phyloP scores from a whole-genome alignment of 2,888 invertebrate species.

The Drosophila phalerata region DNA sequence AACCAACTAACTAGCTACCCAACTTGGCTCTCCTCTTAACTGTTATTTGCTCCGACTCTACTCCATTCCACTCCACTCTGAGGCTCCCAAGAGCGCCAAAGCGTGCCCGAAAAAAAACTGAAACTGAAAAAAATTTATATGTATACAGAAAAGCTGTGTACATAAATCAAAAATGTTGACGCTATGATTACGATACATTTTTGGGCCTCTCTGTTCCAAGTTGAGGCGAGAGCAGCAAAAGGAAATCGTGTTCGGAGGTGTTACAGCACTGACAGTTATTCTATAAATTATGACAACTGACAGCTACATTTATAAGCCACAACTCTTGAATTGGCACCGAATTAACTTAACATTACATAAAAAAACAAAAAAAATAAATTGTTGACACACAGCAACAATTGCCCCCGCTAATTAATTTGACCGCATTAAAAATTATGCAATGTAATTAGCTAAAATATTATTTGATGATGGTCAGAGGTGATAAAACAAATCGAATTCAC shows the following conservation, averaged over 20 bases:
- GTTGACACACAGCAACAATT: slow-evolving; percentile 55
- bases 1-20: slow-evolving; percentile 56
- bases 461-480: slow-evolving; percentile 54
- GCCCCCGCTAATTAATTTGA: slow-evolving; percentile 68
- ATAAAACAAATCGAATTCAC: slow-evolving; percentile 41
- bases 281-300: slow-evolving; percentile 82
- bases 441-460: slow-evolving; percentile 66
- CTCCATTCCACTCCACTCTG: background rate
- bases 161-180: slow-evolving; percentile 80
- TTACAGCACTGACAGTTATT: slow-evolving; percentile 78
- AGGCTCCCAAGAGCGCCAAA: slow-evolving; percentile 61
- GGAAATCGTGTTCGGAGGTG: slow-evolving; percentile 79
- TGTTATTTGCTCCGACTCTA: slow-evolving; percentile 38
- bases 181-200: slow-evolving; percentile 76
- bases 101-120: slow-evolving; percentile 51
- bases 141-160: slow-evolving; percentile 65
- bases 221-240: slow-evolving; percentile 30
- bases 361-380: slow-evolving; percentile 61
- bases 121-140: slow-evolving; percentile 13
- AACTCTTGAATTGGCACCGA: slow-evolving; percentile 72
- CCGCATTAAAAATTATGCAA: slow-evolving; percentile 72
- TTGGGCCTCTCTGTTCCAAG: slow-evolving; percentile 47
- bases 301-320: slow-evolving; percentile 80
- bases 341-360: slow-evolving; percentile 57
- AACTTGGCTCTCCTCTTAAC: slow-evolving; percentile 50